Conservation (phyloP, 1,140 invertebrate species). For the Aphaenogaster ashmeadi region DNA sequence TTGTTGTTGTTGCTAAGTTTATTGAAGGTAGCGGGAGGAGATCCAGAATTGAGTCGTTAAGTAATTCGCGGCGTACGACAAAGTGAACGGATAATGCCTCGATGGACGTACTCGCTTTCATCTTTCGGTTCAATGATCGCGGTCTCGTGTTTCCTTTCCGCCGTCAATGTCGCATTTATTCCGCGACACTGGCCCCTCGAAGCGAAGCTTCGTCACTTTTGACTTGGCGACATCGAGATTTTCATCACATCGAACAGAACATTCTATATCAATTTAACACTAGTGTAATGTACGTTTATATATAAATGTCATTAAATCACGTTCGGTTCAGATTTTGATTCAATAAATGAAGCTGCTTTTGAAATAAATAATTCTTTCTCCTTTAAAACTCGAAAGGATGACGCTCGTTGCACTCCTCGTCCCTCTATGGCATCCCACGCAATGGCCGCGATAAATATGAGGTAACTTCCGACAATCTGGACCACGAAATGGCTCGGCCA, state of each 20-base stretch:
- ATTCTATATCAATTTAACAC: no score
- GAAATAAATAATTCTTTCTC: constrained; percentile 28
- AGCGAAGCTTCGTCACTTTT: constrained; percentile 18
- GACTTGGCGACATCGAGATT: not conserved
- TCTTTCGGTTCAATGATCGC: constrained; percentile 48
- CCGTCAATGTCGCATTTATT: constrained; percentile 32
- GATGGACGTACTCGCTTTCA: constrained; percentile 27
- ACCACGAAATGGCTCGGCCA: constrained; percentile 58
- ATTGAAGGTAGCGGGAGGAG: not conserved
- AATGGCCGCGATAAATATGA: constrained; percentile 64
- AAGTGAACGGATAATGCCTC: constrained; percentile 26
- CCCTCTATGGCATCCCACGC: not conserved
- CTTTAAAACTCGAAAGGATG: not conserved
- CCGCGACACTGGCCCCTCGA: not conserved
- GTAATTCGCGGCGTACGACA: not conserved
- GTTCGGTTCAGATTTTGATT: not conserved
- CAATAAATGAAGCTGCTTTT: constrained; percentile 20
- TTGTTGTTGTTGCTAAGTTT: not conserved
- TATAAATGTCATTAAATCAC: not conserved
- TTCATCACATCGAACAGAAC: not conserved
- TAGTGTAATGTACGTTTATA: not conserved
- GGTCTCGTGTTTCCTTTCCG: constrained; percentile 18
- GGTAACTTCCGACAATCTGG: constrained; percentile 50
- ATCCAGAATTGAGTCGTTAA: constrained; percentile 13
- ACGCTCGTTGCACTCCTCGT: not conserved